Base-by-base conservation (phyloP, 64 coral and sea anemone genomes). In the Pocillopora damicornis region DNA sequence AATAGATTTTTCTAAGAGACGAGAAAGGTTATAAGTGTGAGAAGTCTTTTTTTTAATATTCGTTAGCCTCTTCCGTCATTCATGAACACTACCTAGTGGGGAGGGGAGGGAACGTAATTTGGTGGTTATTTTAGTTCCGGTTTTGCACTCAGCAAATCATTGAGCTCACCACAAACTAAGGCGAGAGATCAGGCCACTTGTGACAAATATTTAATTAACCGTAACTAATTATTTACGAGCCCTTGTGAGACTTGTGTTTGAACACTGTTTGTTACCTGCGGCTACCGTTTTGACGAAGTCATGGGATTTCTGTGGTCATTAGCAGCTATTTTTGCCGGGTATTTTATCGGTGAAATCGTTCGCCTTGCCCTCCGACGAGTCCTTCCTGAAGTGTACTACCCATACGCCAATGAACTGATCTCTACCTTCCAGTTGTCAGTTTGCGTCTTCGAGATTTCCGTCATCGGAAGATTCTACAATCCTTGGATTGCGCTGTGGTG, bases 401-500 rank as follows among this genome's bases (percentile, higher is more conserved):
- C 25, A 1, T 92, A 92, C 75, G 94, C 91, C 1, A 91, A 88
- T 8, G 94, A 96, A 83, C 37, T 96, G 61, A 93, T 96, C 58
- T 96, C 94, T 51, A 89, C 94, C 0, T 96, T 90, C 63, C 82
- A 96, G 68, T 87, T 93, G 59, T 96, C 94, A n/a, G 91, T 88
- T 13, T 83, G 88, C 81, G 59, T 93, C 4, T 96, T 96, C 88
- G 94, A 96, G 76, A 87, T 96, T 34, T 66, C 80, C 18, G 94
- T 96, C 14, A 85, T 96, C 30, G 94, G 94, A 61, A 96, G 82
- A 59, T 96, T 92, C 90, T 93, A 96, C 73, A 96, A 63, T 74
- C 59, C 59, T 15, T 90, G 73, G 73, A 68, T 96, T 26, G 94
- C 87, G 16, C 62, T 96, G 25, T 57, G 57, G 26, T 96, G 91